Conservation (phyloP, 2,113 vertebrate genomes). For the Ophthalmotilapia sp. region DNA sequence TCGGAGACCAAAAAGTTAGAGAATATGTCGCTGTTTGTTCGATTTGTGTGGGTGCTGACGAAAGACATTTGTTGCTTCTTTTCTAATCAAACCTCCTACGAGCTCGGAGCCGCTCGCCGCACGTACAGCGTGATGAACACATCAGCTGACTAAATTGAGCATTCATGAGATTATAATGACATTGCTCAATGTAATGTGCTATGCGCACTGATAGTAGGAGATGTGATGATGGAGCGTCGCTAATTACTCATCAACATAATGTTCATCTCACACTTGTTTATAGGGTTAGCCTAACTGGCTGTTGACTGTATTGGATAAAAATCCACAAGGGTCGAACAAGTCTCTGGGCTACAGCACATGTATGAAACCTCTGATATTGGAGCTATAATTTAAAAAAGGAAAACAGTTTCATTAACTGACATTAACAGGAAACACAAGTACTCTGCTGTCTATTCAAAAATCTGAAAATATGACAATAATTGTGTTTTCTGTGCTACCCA, state of each 20-base stretch:
- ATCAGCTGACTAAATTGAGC: not conserved
- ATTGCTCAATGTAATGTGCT: not conserved
- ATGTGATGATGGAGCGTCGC: not conserved
- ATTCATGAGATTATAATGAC: not conserved
- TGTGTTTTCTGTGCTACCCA: not conserved
- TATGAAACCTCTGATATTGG: not conserved
- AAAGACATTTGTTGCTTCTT: slow-evolving; percentile 9
- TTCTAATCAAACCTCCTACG: slow-evolving; percentile 7
- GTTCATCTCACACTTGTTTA: not conserved
- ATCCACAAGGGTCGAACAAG: not conserved
- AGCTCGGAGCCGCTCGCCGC: not conserved
- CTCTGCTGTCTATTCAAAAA: not conserved
- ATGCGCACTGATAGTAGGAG: not conserved
- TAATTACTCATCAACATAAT: not conserved
- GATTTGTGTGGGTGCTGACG: not conserved
- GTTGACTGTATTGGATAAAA: not conserved
- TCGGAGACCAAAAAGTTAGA: not conserved
- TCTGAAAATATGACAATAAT: not conserved
- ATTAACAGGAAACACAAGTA: not conserved
- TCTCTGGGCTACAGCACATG: not conserved
- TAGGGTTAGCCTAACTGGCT: not conserved
- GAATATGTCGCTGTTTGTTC: slow-evolving; percentile 5
- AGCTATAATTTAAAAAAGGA: not conserved
- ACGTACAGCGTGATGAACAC: not conserved
- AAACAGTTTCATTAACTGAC: not conserved